These are phyloP conservation scores for Drosophila bocqueti DNA, from an alignment of 1,140 invertebrate genomes.

Conservation along the genomic window DNA sequence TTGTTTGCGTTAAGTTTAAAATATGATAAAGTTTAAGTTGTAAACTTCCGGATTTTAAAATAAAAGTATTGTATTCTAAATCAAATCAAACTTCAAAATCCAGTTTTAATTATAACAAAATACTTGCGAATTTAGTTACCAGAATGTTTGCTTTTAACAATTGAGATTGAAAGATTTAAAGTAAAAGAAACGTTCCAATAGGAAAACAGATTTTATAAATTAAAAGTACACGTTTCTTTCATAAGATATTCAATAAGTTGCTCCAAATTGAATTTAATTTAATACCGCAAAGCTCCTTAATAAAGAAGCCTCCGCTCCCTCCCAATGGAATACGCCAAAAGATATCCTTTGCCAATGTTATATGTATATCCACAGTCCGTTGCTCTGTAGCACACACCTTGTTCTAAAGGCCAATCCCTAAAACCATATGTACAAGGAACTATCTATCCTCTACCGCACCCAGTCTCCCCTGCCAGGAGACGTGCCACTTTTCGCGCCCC, in stretches of 20 bases:
- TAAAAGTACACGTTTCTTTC: not conserved
- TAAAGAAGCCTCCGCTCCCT: not conserved
- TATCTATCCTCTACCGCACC: slow-evolving; percentile 28
- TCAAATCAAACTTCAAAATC: not conserved
- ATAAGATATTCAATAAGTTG: not conserved
- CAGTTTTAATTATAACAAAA: not conserved
- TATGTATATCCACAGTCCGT: slow-evolving; percentile 39
- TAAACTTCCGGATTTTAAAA: not conserved
- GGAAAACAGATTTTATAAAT: not conserved
- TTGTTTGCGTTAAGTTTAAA: not conserved
- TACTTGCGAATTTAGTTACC: not conserved
- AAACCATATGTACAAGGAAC: slow-evolving; percentile 46
- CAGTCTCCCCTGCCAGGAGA: slow-evolving; percentile 42
- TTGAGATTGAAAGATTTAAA: not conserved
- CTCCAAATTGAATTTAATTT: slow-evolving; percentile 1
- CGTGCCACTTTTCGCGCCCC: slow-evolving; percentile 73
- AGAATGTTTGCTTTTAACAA: not conserved
- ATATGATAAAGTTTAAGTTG: not conserved
- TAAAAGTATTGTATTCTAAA: not conserved
- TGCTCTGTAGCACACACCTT: slow-evolving; percentile 75
- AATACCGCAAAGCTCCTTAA: not conserved
- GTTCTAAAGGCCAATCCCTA: slow-evolving; percentile 78
- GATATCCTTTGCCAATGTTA: slow-evolving; percentile 43
- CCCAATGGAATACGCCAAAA: slow-evolving; percentile 1
- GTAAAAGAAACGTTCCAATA: not conserved